Evolutionary conservation across 1,140 invertebrate species (phyloP).

Genomic region (Tetraneura akinire): DNA sequence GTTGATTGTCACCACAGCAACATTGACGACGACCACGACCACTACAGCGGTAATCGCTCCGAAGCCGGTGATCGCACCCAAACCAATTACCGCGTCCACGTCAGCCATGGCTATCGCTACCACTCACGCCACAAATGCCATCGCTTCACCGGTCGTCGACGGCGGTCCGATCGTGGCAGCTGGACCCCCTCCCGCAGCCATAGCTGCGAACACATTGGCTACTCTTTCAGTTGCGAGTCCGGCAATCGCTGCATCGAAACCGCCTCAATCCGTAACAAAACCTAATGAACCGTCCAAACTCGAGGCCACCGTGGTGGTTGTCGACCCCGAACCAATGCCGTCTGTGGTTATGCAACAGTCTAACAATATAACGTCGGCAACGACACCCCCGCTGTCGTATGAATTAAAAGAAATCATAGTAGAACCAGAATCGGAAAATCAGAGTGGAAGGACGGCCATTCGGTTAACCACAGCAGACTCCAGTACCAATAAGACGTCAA

Average conservation of each 20-base stretch:
- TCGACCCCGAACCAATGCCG: neutral
- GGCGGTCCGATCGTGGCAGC: slow-evolving; percentile 5
- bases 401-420: slow-evolving; percentile 16
- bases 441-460: slow-evolving; percentile 1
- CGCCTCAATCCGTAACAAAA: neutral
- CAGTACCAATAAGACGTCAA: neutral
- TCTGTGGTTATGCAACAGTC: neutral
- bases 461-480: neutral
- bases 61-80: neutral
- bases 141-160: neutral
- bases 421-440: slow-evolving; percentile 25
- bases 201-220: slow-evolving; percentile 15
- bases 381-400: slow-evolving; percentile 10
- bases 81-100: neutral
- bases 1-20: neutral
- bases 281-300: neutral
- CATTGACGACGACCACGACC: neutral
- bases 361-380: neutral
- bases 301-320: neutral
- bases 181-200: neutral
- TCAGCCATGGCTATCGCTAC: slow-evolving; percentile 33
- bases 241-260: neutral
- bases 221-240: neutral
- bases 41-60: neutral
- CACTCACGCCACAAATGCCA: slow-evolving; percentile 7